phyloP scores from a whole-genome alignment of 1,140 invertebrate species.

The Lithobius niger region DNA sequence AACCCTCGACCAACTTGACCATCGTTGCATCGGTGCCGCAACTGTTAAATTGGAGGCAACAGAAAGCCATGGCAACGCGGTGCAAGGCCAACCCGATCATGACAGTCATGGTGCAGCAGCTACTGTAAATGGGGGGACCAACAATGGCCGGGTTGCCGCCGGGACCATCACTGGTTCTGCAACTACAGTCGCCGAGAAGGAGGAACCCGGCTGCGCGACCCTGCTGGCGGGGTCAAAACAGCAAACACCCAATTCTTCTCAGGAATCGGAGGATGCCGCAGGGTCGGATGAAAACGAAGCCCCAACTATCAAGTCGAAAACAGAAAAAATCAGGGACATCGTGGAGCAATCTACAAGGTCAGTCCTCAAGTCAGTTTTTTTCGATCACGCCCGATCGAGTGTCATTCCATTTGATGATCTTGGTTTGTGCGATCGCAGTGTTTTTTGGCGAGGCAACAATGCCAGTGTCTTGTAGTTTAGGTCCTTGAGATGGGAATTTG shows the following conservation, averaged over 20 bases:
- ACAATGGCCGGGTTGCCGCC: neutral
- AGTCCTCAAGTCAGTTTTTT: too few species aligned
- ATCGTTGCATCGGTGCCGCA: neutral
- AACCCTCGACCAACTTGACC: neutral
- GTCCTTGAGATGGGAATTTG: too few species aligned
- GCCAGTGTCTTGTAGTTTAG: too few species aligned
- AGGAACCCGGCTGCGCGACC: neutral
- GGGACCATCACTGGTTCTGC: neutral
- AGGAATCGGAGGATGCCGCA: neutral
- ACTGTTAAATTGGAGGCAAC: neutral
- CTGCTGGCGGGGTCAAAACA: neutral
- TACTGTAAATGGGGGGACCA: neutral
- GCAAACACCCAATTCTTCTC: neutral
- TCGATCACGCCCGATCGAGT: too few species aligned
- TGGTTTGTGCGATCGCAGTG: too few species aligned
- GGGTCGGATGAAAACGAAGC: neutral
- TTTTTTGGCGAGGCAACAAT: too few species aligned
- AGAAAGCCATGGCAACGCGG: neutral
- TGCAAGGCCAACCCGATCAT: neutral
- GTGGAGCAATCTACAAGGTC: constrained; percentile 38
- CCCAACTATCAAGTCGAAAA: constrained; percentile 1
- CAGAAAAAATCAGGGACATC: constrained; percentile 31
- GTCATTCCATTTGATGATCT: too few species aligned
- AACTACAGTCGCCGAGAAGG: constrained; percentile 13
- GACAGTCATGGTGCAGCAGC: neutral